A percentile compares a stretch with the other conserved stretches of the same genome.
Evolutionary conservation across 2,797 vertebrate species (phyloP).

Genomic region (Urosaurus nigricauda): DNA sequence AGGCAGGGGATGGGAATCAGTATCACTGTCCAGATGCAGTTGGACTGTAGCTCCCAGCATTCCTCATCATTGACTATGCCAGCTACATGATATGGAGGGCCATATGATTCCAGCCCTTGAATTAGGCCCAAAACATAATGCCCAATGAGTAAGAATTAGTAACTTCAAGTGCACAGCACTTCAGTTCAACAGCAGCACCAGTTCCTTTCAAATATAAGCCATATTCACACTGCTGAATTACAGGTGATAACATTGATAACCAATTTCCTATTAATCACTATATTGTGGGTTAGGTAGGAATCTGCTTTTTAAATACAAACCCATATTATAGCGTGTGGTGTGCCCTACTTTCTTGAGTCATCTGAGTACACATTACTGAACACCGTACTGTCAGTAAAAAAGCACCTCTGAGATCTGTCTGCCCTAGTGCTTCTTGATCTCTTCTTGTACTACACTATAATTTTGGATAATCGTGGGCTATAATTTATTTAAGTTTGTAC

Average conservation of each 20-base stretch:
- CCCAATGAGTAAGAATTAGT: not conserved
- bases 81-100: no score
- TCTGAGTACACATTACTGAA: slow-evolving; percentile 19
- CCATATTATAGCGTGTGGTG: not conserved
- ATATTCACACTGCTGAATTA: not conserved
- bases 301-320: slow-evolving; percentile 10
- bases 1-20: no score
- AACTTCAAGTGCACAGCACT: not conserved
- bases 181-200: not conserved
- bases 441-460: slow-evolving; percentile 21
- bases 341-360: slow-evolving; percentile 19
- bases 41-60: no score
- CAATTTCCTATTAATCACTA: not conserved
- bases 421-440: slow-evolving; percentile 23
- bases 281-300: not conserved
- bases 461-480: slow-evolving; percentile 10
- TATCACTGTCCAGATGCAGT: no score
- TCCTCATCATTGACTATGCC: no score
- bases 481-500: slow-evolving; percentile 36
- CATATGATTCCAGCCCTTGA: no score
- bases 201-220: not conserved
- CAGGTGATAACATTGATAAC: not conserved
- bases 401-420: slow-evolving; percentile 29
- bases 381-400: not conserved
- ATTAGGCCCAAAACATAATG: not conserved